Percentiles rank a stretch among this genome's conserved stretches.
These are phyloP conservation scores for Heliconius congener DNA, from an alignment of 1,140 invertebrate genomes.

Conservation along the genomic window DNA sequence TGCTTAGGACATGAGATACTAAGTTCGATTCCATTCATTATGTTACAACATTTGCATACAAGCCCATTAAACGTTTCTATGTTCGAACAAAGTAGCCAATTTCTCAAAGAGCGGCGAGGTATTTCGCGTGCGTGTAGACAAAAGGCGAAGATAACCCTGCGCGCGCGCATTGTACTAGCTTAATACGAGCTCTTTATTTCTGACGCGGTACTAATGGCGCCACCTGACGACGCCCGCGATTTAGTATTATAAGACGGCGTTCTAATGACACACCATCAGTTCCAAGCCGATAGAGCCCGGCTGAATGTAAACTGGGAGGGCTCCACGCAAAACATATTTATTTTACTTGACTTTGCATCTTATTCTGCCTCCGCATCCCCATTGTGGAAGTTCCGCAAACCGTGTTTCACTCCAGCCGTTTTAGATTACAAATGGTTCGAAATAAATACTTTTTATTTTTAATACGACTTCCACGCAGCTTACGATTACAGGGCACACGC, in stretches of 20 bases:
- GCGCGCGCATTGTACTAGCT: constrained; percentile 30
- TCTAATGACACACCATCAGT: constrained; percentile 37
- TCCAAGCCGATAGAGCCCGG: constrained; percentile 24
- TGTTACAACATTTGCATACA: constrained; percentile 31
- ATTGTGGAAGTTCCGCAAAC: not conserved
- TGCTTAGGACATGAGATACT: constrained; percentile 19
- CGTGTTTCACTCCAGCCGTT: no score
- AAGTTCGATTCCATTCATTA: constrained; percentile 27
- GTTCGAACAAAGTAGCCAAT: constrained; percentile 37
- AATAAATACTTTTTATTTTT: no score
- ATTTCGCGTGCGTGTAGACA: constrained; percentile 41
- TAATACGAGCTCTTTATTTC: constrained; percentile 31
- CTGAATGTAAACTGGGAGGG: constrained; percentile 39
- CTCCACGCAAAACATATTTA: constrained; percentile 31
- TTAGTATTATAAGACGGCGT: constrained; percentile 31
- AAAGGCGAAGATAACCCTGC: constrained; percentile 40
- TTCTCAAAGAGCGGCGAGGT: constrained; percentile 37
- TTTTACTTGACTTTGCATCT: constrained; percentile 31
- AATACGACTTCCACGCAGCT: not conserved
- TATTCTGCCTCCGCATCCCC: constrained; percentile 10
- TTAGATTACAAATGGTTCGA: no score
- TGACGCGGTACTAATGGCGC: constrained; percentile 54
- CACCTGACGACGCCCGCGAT: constrained; percentile 51
- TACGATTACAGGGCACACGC: not conserved
- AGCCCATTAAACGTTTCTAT: constrained; percentile 29